phyloP scores from a whole-genome alignment of 2,888 invertebrate species.

The Microchrysa polita region DNA sequence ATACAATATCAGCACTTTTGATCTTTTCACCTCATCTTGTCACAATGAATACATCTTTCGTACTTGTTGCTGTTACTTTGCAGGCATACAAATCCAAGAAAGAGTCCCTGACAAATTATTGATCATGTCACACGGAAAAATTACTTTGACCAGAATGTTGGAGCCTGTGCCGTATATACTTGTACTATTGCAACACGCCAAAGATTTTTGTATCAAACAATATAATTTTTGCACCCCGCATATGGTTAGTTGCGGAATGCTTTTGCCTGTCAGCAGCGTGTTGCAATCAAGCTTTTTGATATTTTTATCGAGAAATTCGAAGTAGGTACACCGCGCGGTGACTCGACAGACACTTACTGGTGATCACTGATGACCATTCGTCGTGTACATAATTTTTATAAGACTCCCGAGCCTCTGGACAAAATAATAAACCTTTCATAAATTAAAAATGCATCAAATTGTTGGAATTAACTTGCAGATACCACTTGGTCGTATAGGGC shows the following conservation, averaged over 20 bases:
- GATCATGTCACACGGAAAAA: constrained; percentile 38
- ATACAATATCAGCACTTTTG: constrained; percentile 11
- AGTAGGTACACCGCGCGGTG: no score
- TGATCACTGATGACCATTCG: background rate
- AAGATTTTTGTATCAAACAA: constrained; percentile 42
- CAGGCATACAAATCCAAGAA: background rate
- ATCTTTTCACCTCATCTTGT: constrained; percentile 30
- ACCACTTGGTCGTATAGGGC: background rate
- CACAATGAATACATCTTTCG: constrained; percentile 21
- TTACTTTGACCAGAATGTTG: constrained; percentile 28
- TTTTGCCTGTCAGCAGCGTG: constrained; percentile 23
- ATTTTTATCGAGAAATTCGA: constrained; percentile 28
- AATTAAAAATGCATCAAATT: constrained; percentile 34
- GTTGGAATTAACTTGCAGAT: constrained; percentile 10
- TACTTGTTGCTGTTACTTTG: background rate
- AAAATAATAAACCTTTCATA: constrained; percentile 39
- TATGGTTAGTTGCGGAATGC: constrained; percentile 39
- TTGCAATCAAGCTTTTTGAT: constrained; percentile 37
- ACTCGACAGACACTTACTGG: no score
- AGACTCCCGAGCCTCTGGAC: background rate
- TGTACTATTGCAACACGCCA: constrained; percentile 7
- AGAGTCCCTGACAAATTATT: constrained; percentile 40
- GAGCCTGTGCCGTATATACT: no score
- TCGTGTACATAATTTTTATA: constrained; percentile 1
- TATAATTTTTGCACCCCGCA: constrained; percentile 41